A percentile compares a stretch with the other conserved stretches of the same genome.
Conservation (phyloP, 2,113 vertebrate genomes). For the Gobiocypris rarus region DNA sequence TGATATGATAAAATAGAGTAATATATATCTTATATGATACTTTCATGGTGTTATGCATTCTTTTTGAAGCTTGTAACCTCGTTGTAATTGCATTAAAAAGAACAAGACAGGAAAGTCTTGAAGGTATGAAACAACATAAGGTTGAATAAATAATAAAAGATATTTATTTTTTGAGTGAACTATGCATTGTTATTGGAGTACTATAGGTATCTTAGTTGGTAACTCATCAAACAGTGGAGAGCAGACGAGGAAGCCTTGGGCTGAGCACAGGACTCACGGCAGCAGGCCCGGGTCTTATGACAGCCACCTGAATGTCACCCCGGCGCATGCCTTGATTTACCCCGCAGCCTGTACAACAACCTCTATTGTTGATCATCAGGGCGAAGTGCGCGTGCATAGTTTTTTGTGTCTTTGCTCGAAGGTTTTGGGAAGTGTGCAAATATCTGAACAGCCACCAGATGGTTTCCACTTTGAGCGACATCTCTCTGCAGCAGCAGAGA, state of each 20-base stretch:
- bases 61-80: neutral
- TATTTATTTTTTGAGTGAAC: neutral
- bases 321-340: slow-evolving; percentile 59
- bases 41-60: neutral
- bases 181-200: neutral
- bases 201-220: neutral
- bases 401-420: slow-evolving; percentile 12
- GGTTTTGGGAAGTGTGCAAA: slow-evolving; percentile 24
- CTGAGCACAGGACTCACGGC: slow-evolving; percentile 49
- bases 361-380: slow-evolving; percentile 57
- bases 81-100: neutral
- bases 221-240: neutral
- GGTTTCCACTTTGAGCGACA: neutral
- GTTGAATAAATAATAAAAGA: too few species aligned
- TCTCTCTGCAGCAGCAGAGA: slow-evolving; percentile 15
- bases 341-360: slow-evolving; percentile 60
- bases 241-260: slow-evolving; percentile 34
- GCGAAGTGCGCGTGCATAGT: neutral
- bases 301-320: slow-evolving; percentile 71
- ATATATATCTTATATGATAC: neutral
- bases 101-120: too few species aligned
- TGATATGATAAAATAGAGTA: neutral
- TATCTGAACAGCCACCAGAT: slow-evolving; percentile 33
- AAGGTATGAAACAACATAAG: neutral
- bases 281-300: slow-evolving; percentile 67